Evolutionary conservation across 1,140 invertebrate genomes (phyloP), one percentile per base, ranked within the genome.

Genomic region (Scaptomyza hsui): DNA sequence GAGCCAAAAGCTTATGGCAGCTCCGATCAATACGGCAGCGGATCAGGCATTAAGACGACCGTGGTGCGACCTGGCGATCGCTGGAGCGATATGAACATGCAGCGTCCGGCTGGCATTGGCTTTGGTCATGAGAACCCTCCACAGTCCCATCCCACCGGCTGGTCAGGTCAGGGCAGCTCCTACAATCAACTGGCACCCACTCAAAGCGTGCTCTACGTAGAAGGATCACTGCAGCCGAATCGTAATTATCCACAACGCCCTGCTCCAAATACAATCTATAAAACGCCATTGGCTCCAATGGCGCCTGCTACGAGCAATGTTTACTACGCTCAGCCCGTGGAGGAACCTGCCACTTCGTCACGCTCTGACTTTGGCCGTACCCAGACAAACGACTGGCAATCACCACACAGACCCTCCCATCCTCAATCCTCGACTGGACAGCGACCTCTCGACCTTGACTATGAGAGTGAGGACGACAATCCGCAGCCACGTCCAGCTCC

Each of bases 61-160:
- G 51, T 62, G 5, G 26, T 57, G 9, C 49, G 24, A 0, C 26
- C 32, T 4, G 73, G 79, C 5, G 64, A 90, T 69, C 89, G 89
- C 13, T 91, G 89, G 89, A 71, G 72, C 1, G 69, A 65, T 26
- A 91, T 91, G 89, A 75, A 89, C 18, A 78, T 88, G 75, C 79
- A 80, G 5, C 76, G 89, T 5, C 89, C 89, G 1, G 41, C 70
- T 0, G 83, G 75, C 9, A 61, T 82, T 12, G 83, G 75, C 1
- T 56, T 65, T 6, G 62, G 24, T 0, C 56, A 72, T n/a, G 45
- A 51, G 0, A 55, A 24, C 1, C 15, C 53, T 13, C 15, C 2
- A 21, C 16, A 45, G 15, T 24, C 59, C 3, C 0, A 1, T 12
- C 16, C n/a, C 10, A 42, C 13, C 4, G 60, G 70, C 12, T 89